Evolutionary conservation across 2,888 invertebrate genomes (phyloP).

Genomic region (Empis livida): DNA sequence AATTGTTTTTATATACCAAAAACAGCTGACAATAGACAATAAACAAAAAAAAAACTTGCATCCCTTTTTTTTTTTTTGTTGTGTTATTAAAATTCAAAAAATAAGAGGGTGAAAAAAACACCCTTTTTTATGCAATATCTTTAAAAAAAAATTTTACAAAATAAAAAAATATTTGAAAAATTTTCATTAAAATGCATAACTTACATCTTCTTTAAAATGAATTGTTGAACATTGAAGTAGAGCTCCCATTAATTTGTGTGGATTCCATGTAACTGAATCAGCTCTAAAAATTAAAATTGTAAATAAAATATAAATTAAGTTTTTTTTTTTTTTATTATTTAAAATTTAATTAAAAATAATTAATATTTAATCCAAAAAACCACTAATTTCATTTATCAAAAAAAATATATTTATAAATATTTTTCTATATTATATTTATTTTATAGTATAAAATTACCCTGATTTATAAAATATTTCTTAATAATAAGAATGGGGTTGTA

Average conservation of each 20-base stretch:
- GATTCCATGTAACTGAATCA: slow-evolving; percentile 97
- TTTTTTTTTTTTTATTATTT: background rate
- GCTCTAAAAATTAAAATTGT: slow-evolving; percentile 49
- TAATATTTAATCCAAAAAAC: background rate
- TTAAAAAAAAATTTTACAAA: background rate
- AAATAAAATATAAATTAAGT: background rate
- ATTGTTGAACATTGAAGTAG: slow-evolving; percentile 94
- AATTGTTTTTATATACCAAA: background rate
- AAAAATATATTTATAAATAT: too few relatives aligned
- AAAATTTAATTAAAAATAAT: background rate
- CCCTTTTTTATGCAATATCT: background rate
- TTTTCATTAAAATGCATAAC: slow-evolving; percentile 25
- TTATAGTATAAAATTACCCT: too few relatives aligned
- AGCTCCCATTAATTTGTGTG: slow-evolving; percentile 97
- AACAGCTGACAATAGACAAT: slow-evolving; percentile 1
- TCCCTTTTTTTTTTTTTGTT: too few relatives aligned
- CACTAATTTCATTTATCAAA: background rate
- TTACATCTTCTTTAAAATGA: slow-evolving; percentile 91
- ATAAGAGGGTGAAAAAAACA: background rate
- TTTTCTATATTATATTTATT: too few relatives aligned
- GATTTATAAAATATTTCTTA: too few relatives aligned
- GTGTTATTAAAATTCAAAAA: background rate
- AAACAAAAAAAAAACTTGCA: background rate
- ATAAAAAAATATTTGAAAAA: background rate
- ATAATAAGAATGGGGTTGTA: too few relatives aligned